Evolutionary conservation across 2,113 vertebrate genomes (phyloP), one percentile per base, ranked within the genome.

Genomic region (Ophiodon elongatus): DNA sequence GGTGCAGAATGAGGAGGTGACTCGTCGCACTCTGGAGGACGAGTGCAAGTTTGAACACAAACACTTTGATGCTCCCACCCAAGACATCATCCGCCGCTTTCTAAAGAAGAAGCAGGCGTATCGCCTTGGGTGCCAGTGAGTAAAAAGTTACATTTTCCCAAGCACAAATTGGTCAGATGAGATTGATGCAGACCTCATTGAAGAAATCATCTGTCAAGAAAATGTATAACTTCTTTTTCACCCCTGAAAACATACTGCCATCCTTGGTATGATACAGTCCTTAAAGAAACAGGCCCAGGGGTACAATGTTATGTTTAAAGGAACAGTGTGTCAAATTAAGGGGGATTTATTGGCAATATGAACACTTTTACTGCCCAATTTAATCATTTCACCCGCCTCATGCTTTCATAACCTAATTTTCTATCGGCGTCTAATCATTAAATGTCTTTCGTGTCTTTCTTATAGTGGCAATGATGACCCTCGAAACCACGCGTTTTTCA

Each of bases 121-220:
- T n/a, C 96, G 96, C 41, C 95, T 98, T 25, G 97, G 97, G 78
- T 96, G 96, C 95, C 95, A 95, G 97, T 97, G 93, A 91, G 91
- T 76, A 66, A 43, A 76, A 59, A 56, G 25, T 19, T 54, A 6
- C 0, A 54, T 64, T 54, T 4, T 56, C 15, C 31, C n/a, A 63
- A 62, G 23, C 29, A 15, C 23, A 43, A 59, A 15, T 37, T 14
- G 39, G 3, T 50, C 3, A 39, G 4, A 27, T 23, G 19, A 59
- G 29, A 23, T n/a, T 35, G 29, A 8, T 21, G 5, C 13, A 1
- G 39, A 57, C 6, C 0, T 41, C 31, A 52, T 54, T n/a, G 47
- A 41, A 8, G 17, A 31, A 41, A 76, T 54, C 23, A 50, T 13
- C n/a, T 3, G 10, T 47, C 7, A 47, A 45, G 27, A 45, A 56